These are phyloP conservation scores for Peribatodes rhomboidaria DNA, from an alignment of 2,888 invertebrate species.

Conservation along the genomic window DNA sequence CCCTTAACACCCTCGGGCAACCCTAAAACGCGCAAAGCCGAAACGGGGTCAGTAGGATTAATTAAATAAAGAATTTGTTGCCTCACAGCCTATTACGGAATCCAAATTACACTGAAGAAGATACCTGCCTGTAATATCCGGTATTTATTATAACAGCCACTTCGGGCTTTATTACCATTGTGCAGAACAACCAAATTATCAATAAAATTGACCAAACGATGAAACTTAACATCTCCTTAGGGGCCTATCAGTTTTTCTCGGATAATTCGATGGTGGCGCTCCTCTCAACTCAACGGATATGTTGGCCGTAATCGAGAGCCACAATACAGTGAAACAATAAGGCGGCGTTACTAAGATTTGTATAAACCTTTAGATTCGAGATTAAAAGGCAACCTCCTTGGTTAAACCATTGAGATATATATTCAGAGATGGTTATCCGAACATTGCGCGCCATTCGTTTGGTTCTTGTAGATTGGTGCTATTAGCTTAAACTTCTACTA, in stretches of 20 bases:
- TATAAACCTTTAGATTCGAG: conserved; percentile 12
- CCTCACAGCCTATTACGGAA: conserved; percentile 13
- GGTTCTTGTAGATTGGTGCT: no score
- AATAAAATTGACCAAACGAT: not conserved
- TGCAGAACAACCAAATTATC: not conserved
- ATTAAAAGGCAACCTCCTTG: conserved; percentile 11
- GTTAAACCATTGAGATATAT: not conserved
- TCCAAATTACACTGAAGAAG: conserved; percentile 18
- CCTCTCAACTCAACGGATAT: no score
- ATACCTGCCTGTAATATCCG: conserved; percentile 16
- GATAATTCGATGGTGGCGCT: not conserved
- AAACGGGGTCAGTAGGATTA: not conserved
- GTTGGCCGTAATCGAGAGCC: conserved; percentile 3
- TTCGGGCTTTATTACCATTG: conserved; percentile 20
- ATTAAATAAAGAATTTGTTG: conserved; percentile 6
- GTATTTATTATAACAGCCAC: conserved; percentile 25
- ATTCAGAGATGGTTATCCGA: no score
- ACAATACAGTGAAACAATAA: conserved; percentile 12
- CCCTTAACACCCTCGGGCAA: no score
- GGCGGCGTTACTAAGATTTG: conserved; percentile 14
- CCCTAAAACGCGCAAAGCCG: not conserved
- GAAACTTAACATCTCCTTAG: not conserved
- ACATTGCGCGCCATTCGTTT: no score
- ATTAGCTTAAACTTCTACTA: no score
- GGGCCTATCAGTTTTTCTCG: not conserved